phyloP scores from a whole-genome alignment of 2,797 vertebrate genomes.

The Sebastes cheni region DNA sequence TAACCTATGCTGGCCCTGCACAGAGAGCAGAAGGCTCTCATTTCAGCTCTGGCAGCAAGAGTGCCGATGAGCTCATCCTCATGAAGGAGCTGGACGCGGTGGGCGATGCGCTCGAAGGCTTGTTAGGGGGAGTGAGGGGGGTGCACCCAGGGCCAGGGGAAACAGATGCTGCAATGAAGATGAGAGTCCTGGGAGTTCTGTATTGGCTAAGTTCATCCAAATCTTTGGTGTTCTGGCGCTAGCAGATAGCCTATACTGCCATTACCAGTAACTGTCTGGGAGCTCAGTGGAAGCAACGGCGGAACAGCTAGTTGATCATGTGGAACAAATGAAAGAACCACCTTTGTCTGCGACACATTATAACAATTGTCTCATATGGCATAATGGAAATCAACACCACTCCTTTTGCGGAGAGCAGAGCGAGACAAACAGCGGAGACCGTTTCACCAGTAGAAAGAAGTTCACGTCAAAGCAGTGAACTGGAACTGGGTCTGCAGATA shows the following conservation, averaged over 20 bases:
- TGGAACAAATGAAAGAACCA: conserved; percentile 53
- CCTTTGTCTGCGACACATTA: conserved; percentile 34
- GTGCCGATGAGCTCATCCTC: conserved; percentile 82
- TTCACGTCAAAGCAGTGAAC: conserved; percentile 32
- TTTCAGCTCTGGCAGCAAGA: conserved; percentile 78
- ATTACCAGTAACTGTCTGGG: conserved; percentile 37
- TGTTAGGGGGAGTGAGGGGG: conserved; percentile 38
- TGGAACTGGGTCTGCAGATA: conserved; percentile 58
- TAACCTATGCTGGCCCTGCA: conserved; percentile 72
- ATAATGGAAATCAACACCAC: conserved; percentile 55
- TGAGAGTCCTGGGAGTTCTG: conserved; percentile 59
- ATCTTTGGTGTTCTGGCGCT: conserved; percentile 57
- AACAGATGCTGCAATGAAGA: conserved; percentile 74
- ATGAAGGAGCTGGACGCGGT: conserved; percentile 71
- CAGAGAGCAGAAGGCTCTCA: conserved; percentile 77
- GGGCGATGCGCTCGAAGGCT: conserved; percentile 73
- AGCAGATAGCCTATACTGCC: conserved; percentile 28
- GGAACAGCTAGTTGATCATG: conserved; percentile 34
- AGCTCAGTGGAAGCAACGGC: background rate
- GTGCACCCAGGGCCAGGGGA: conserved; percentile 47
- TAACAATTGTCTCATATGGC: conserved; percentile 37
- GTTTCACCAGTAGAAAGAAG: conserved; percentile 21
- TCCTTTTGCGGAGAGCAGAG: conserved; percentile 33
- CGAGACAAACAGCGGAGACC: conserved; percentile 26
- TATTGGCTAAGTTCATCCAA: conserved; percentile 48